These are phyloP conservation scores for Drosophila atroscutellata DNA, from an alignment of 2,888 invertebrate genomes.

Conservation along the genomic window DNA sequence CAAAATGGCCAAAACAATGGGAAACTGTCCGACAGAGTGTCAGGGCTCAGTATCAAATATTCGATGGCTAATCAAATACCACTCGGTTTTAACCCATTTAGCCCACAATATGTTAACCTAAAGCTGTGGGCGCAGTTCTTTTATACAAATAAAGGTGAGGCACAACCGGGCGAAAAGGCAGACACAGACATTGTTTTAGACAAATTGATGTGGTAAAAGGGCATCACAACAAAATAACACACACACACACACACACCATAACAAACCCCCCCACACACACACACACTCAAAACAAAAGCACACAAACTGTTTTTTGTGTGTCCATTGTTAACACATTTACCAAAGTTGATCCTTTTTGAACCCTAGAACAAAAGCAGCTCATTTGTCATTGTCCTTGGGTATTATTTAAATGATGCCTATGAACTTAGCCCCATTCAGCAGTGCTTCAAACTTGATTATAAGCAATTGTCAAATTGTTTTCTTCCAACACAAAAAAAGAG, in stretches of 20 bases:
- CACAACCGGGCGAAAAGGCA: conserved; percentile 8
- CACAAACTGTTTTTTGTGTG: conserved; percentile 30
- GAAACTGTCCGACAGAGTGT: neutral
- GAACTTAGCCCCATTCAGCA: conserved; percentile 39
- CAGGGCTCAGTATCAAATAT: conserved; percentile 1
- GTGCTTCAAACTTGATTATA: conserved; percentile 48
- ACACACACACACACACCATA: conserved; percentile 3
- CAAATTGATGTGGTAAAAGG: conserved; percentile 66
- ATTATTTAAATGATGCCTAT: conserved; percentile 55
- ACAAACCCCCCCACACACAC: neutral
- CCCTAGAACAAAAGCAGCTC: conserved; percentile 58
- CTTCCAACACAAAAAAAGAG: neutral
- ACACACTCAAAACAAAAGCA: conserved; percentile 6
- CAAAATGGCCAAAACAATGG: neutral
- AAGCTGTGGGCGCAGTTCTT: conserved; percentile 31
- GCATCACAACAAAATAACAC: conserved; percentile 47
- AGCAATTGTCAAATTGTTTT: conserved; percentile 48
- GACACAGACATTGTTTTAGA: conserved; percentile 59
- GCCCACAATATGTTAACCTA: conserved; percentile 26
- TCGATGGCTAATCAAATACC: conserved; percentile 43
- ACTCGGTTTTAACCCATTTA: conserved; percentile 23
- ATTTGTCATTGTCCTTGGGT: conserved; percentile 63
- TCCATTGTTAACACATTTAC: conserved; percentile 63
- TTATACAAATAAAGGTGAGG: conserved; percentile 45
- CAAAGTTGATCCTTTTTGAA: conserved; percentile 57